Base-by-base conservation (phyloP, 2,797 vertebrate genomes). In the Cottoperca gobio region DNA sequence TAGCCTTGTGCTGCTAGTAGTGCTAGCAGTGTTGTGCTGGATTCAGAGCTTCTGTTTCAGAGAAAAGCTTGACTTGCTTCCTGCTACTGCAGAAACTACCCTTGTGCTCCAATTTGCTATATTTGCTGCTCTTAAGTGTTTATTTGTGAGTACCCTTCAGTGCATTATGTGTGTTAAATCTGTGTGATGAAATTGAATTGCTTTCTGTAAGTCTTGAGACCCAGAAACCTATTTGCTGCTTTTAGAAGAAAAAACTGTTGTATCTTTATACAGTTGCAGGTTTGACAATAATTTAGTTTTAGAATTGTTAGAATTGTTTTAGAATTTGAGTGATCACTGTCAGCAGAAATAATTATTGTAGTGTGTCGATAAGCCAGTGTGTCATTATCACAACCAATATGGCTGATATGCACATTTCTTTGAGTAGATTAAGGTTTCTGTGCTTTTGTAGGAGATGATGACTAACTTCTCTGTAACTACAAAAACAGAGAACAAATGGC, bases 401-500 rank as follows among this genome's bases (percentile, higher is more conserved):
- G 63, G 46, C 59, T 43, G 33, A 77, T 31, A 6, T 26, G 46
- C 57, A 57, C 66, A 35, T 67, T 68, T 33, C 69, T 55, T 48
- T 39, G 8, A 17, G 39, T 10, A 68, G 61, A 63, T 52, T 9
- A 60, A 48, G 21, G 46, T 75, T 48, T 35, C n/a, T 79, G 19
- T 71, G 33, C 42, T 60, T 24, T 37, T 33, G n/a, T 55, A 64
- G 43, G 59, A 73, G 62, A 50, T 66, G 3, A 9, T 55, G 43
- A 73, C 57, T 43, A 53, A 70, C 54, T 53, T 73, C 70, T 39
- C 64, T 76, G 14, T 73, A 58, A 62, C 72, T 17, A 4, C 55
- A 76, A 85, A 69, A 65, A 67, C 70, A 24, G 37, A 72, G 71
- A 89, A 88, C 87, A 91, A 86, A 84, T 76, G 70, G 63, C 82